Evolutionary conservation across 2,797 vertebrate species (phyloP).

Genomic region (Thaleichthys pacificus): DNA sequence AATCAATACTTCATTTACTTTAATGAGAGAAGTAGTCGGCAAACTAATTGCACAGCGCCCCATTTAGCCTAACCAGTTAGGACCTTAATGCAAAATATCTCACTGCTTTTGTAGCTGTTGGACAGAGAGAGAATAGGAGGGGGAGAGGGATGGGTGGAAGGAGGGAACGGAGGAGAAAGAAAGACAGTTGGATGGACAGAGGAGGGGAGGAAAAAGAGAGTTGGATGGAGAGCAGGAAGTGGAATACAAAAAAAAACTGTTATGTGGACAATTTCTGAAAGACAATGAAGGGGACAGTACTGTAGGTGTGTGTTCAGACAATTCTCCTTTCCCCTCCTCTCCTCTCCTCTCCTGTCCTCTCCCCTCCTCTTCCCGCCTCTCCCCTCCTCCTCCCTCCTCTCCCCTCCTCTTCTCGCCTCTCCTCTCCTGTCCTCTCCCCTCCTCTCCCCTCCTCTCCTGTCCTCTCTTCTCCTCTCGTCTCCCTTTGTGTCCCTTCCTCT

Average conservation of each 20-base stretch:
- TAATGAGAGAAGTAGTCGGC: conserved; percentile 98
- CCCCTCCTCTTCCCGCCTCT: too few species aligned
- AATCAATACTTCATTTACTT: conserved; percentile 99
- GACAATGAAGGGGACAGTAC: background rate
- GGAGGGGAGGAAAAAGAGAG: background rate
- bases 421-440: too few species aligned
- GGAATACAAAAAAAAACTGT: conserved; percentile 15
- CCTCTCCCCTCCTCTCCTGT: too few species aligned
- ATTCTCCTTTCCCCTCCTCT: background rate
- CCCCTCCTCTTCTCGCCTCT: too few species aligned
- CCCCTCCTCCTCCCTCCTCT: too few species aligned
- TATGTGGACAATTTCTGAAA: conserved; percentile 2
- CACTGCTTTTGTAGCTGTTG: conserved; percentile 67
- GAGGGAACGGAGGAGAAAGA: conserved; percentile 33
- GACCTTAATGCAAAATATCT: conserved; percentile 82
- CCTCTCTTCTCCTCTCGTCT: too few species aligned
- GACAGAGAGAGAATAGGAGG: conserved; percentile 56
- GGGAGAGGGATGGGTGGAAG: conserved; percentile 43
- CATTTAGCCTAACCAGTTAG: conserved; percentile 85
- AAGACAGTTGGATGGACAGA: background rate
- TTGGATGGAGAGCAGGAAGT: background rate
- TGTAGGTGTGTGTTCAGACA: background rate
- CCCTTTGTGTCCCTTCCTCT: too few species aligned
- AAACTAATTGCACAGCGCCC: conserved; percentile 94
- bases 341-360: background rate